A percentile compares a stretch with the other conserved stretches of the same genome.
These are phyloP conservation scores for Zingel zingel DNA, from an alignment of 2,113 vertebrate genomes.

Conservation along the genomic window DNA sequence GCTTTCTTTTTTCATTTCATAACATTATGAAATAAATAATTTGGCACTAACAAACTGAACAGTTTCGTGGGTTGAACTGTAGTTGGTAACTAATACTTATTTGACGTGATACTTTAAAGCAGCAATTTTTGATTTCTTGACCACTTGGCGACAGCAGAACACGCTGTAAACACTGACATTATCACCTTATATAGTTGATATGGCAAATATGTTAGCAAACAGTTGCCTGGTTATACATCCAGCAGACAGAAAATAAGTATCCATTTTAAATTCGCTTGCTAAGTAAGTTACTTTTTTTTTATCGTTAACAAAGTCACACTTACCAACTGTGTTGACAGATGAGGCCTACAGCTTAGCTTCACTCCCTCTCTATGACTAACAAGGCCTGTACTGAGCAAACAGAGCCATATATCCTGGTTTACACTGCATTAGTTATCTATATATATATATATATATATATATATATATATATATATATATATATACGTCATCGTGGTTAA, in stretches of 20 bases:
- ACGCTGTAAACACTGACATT: background rate
- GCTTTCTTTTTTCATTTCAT: background rate
- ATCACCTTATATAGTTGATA: no score
- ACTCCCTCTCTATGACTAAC: slow-evolving; percentile 48
- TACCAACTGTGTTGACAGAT: slow-evolving; percentile 9
- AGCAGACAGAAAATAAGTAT: background rate
- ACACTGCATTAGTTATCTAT: background rate
- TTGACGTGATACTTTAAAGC: background rate
- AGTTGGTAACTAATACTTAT: background rate
- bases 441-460: background rate
- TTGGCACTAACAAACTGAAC: background rate
- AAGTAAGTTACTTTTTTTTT: no score
- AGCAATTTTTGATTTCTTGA: background rate
- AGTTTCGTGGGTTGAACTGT: background rate
- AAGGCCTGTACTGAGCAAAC: slow-evolving; percentile 33
- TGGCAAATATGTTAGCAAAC: no score
- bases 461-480: background rate
- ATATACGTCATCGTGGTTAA: background rate
- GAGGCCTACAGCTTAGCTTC: slow-evolving; percentile 7
- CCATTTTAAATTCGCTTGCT: no score
- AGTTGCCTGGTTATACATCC: no score
- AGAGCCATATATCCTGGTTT: background rate
- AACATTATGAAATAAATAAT: background rate
- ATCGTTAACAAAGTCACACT: background rate
- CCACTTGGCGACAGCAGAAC: background rate